Base-by-base conservation (phyloP, 2,113 vertebrate genomes). In the Rissa tridactyla region DNA sequence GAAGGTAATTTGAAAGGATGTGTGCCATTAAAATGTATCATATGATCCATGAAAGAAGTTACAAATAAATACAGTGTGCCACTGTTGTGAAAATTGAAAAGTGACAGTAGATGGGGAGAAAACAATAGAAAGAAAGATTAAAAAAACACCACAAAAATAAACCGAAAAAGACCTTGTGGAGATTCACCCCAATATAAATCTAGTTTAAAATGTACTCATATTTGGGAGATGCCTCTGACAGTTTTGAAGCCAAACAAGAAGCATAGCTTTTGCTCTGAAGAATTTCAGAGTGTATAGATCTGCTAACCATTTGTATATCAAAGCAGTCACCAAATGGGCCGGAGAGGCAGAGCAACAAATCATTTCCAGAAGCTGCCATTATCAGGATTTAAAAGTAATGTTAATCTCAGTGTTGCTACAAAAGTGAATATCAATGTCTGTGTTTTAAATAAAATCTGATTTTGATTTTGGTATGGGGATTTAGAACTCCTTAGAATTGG, bases 241-340 rank as follows among this genome's bases (percentile, higher is more conserved):
- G 78, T 75, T 91, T 47, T 20, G 42, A 68, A 88, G 29, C 80
- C 68, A 71, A 86, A 64, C 38, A 72, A 89, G 77, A 94, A 91
- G 21, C 21, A 82, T 72, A 15, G 61, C 9, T 91, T 89, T 89
- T 91, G 72, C 91, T 82, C 72, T 82, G 73, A 88, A 92, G 86
- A 79, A 79, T 89, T 94, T 94, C 55, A 52, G 60, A 54, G 52
- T 65, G 42, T 76, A 72, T 89, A 89, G 91, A 82, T 94, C 90
- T 95, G 92, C 86, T 87, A 96, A 82, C 89, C 79, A 91, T 96
- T 97, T 89, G 84, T 92, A 38, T 91, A 91, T 95, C 86, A 96
- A 95, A 92, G 91, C 42, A 80, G 68, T 90, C 62, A 80, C 66
- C 58, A 85, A 89, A 82, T 61, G 72, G 58, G 9, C 77, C 34